These are phyloP conservation scores for Xenopus borealis DNA, from an alignment of 2,113 vertebrate species.

Conservation along the genomic window DNA sequence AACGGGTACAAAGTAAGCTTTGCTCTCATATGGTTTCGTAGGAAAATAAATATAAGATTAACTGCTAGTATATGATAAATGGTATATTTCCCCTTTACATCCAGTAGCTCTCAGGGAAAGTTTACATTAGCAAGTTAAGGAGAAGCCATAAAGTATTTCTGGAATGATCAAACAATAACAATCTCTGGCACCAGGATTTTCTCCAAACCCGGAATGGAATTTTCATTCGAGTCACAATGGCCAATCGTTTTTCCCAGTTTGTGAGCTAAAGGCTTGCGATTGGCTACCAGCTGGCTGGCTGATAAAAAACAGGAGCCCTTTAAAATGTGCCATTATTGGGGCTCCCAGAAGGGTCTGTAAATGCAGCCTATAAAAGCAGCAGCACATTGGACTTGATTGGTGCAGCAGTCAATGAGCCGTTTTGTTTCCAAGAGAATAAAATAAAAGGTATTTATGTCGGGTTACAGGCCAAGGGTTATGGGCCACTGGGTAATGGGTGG, in stretches of 20 bases:
- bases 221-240: not conserved
- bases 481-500: no score
- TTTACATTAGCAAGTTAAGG: not conserved
- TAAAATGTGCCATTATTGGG: constrained; percentile 11
- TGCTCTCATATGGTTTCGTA: no score
- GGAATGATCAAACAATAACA: constrained; percentile 31
- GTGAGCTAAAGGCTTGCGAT: not conserved
- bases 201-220: not conserved
- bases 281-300: constrained; percentile 7
- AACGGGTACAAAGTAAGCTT: no score
- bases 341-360: constrained; percentile 8
- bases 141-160: not conserved
- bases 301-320: constrained; percentile 3
- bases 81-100: no score
- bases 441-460: no score
- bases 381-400: no score
- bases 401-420: no score
- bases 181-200: not conserved
- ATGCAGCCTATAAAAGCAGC: not conserved
- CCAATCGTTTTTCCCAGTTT: not conserved
- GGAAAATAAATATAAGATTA: no score
- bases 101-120: no score
- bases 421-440: no score
- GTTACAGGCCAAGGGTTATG: no score
- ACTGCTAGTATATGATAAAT: no score